Base-by-base conservation (phyloP, 2,113 vertebrate species). In the Rhinoderma darwinii region DNA sequence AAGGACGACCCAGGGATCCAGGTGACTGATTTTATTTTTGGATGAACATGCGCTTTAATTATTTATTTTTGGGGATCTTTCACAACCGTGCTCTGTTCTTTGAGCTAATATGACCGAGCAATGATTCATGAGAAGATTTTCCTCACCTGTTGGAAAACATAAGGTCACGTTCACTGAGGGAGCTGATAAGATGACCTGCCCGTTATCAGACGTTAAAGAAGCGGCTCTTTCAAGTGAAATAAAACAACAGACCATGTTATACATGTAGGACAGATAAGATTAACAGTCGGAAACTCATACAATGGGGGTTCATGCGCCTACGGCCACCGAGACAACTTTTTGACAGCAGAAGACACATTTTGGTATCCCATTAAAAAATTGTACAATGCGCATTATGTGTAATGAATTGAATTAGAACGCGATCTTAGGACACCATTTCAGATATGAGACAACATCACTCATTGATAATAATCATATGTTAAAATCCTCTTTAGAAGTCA, bases 71-170 rank as follows among this genome's bases (percentile, higher is more conserved):
- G 20, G 1, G 4, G 30, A 15, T 68, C 14, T 68, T 68, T 35
- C 32, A 17, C 66, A 35, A 7, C 32, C 18, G 3, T 17, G 32
- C 3, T 1, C 68, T 25, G 35, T 11, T 41, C 35, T 72, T 22
- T 39, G 35, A 22, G 37, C 18, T 39, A 22, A 37, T 27, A 80
- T 59, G 20, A 59, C 32, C 10, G 10, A 25, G 50, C 22, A 37
- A 56, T 80, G 77, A 80, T 80, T 80, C 77, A 80, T 80, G 20
- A 32, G 17, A 80, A 2, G 77, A 59, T 59, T 80, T 80, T 59
- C 32, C 77, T 59, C 51, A 79, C 32, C 50, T 37, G 77, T 39
- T 59, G 30, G 18, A 37, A 51, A 80, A 59, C 77, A 80, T 22
- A 80, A 80, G 77, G 77, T 80, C 77, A 59, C 32, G 5, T 54